Percentiles rank a stretch among this genome's conserved stretches.
Conservation (phyloP, 2,797 vertebrate species). For the Pitangus sulphuratus region DNA sequence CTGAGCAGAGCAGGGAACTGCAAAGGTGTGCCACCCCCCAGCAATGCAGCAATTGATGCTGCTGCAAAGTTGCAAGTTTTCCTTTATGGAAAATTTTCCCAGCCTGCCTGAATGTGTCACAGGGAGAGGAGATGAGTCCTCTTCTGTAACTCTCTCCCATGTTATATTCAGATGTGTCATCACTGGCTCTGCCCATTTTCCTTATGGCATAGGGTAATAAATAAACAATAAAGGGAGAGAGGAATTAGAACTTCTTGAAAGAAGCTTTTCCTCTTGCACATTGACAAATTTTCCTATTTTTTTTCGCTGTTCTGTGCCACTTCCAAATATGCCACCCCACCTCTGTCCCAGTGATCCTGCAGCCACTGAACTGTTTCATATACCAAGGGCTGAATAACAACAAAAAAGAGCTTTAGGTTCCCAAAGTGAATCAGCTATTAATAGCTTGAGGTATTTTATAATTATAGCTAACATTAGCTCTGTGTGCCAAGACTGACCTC, state of each 20-base stretch:
- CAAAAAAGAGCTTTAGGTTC: background rate
- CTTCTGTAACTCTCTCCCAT: background rate
- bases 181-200: background rate
- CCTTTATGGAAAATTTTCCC: too few relatives aligned
- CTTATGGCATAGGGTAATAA: background rate
- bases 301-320: background rate
- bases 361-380: background rate
- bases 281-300: background rate
- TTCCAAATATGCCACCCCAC: background rate
- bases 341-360: background rate
- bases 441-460: background rate
- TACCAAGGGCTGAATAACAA: background rate
- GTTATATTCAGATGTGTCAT: background rate
- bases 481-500: background rate
- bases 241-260: background rate
- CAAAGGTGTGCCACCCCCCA: too few relatives aligned
- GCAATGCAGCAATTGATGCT: too few relatives aligned
- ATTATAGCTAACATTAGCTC: background rate
- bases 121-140: background rate
- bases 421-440: background rate
- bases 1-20: too few relatives aligned
- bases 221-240: background rate
- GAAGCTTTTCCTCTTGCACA: background rate
- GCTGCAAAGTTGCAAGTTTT: too few relatives aligned
- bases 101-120: too few relatives aligned